Base-by-base conservation (phyloP, 1,140 invertebrate genomes). In the Artemia franciscana region DNA sequence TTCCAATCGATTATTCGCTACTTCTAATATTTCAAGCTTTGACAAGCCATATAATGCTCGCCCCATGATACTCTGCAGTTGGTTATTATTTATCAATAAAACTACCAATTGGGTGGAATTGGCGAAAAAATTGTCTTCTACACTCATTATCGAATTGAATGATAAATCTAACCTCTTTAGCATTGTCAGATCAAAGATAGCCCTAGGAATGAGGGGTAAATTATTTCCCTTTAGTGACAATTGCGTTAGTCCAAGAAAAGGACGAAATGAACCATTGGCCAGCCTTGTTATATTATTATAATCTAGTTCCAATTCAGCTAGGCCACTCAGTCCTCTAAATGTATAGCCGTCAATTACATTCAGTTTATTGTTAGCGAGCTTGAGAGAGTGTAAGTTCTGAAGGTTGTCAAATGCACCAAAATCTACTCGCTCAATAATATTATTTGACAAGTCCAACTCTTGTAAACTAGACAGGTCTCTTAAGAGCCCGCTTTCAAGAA, bases 1-100 rank as follows among this genome's bases (percentile, higher is more conserved):
- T 68, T 85, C 84, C 23, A 91, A 83, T 72, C 86, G 86, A 75
- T 92, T 91, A 69, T 86, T 82, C 18, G 88, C 87, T 26, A 91
- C 76, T 73, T 90, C 91, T 0, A 91, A 72, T 1, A 89, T 85
- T 76, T 88, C 85, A 59, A 92, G 73, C 63, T 82, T 84, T 0
- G 82, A 82, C 67, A 91, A 71, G 66, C 89, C 85, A n/a, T 83
- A 84, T 65, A 92, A 84, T 68, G 84, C 82, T 66, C 78, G 78
- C 62, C 77, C 73, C 69, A 78, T 79, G 28, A 81, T 76, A 7
- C 80, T 77, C 2, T 78, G 78, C 12, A 82, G 79, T 39, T 77
- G 73, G 71, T 91, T 91, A 65, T 88, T 84, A 66, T 89, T 87
- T 62, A 91, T 68, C 59, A 86, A 74, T n/a, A 91, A 73, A 0